Conservation (phyloP, 2,888 invertebrate genomes). For the Rosalia funebris region DNA sequence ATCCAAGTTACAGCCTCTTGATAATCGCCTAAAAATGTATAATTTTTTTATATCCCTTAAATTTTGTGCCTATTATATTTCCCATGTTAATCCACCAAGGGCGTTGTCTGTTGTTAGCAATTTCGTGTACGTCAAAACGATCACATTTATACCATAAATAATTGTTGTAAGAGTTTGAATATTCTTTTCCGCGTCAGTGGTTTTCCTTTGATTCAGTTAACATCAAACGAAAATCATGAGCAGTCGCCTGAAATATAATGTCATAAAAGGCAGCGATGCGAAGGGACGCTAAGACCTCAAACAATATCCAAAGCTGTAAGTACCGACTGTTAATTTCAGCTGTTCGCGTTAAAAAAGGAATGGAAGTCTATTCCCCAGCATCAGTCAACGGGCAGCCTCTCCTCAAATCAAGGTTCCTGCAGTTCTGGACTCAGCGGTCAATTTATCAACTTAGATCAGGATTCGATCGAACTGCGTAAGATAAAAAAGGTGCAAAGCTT, state of each 20-base stretch:
- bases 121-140: too few relatives aligned
- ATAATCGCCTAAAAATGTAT: too few relatives aligned
- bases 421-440: constrained; percentile 50
- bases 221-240: not conserved
- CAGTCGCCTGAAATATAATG: not conserved
- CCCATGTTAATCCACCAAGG: too few relatives aligned
- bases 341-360: constrained; percentile 84
- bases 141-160: not conserved
- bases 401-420: constrained; percentile 49
- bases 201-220: not conserved
- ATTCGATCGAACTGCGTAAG: constrained; percentile 82
- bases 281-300: not conserved
- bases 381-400: constrained; percentile 54
- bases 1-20: too few relatives aligned
- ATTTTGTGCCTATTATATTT: too few relatives aligned
- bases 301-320: not conserved
- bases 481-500: constrained; percentile 92
- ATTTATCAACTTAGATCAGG: constrained; percentile 61
- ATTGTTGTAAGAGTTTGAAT: not conserved
- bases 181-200: not conserved
- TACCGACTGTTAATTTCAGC: constrained; percentile 63
- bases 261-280: not conserved
- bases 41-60: too few relatives aligned
- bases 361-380: constrained; percentile 69
- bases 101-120: too few relatives aligned